phyloP scores from a whole-genome alignment of 2,888 invertebrate species.

The Halictus ligatus region DNA sequence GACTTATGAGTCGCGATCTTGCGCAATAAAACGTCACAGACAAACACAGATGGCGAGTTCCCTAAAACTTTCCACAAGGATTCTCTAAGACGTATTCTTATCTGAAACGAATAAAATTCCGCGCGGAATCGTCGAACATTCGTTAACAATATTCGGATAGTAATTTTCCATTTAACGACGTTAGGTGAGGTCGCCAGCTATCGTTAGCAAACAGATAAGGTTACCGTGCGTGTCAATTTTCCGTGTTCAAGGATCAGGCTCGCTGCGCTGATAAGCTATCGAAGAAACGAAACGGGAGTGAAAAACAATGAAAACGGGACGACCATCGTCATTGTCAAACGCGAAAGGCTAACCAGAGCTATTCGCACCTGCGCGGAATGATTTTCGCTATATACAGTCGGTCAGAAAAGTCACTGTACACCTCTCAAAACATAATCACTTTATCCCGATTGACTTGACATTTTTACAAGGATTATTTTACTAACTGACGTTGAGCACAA shows the following conservation, averaged over 20 bases:
- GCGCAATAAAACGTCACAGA: neutral
- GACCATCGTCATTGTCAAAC: neutral
- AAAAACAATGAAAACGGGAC: slow-evolving; percentile 9
- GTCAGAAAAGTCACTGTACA: too few species aligned
- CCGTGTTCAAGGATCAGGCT: slow-evolving; percentile 17
- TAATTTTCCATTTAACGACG: slow-evolving; percentile 3
- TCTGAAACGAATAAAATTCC: neutral
- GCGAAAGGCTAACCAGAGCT: slow-evolving; percentile 7
- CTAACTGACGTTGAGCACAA: neutral
- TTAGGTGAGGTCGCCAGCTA: neutral
- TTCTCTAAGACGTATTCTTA: neutral
- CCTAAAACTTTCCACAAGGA: neutral
- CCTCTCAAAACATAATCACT: neutral
- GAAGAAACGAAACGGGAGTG: slow-evolving; percentile 11
- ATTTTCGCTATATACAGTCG: neutral
- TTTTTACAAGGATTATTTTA: neutral
- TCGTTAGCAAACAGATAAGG: slow-evolving; percentile 25
- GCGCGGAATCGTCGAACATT: neutral
- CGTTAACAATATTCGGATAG: neutral
- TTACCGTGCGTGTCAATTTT: slow-evolving; percentile 6
- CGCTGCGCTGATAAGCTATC: slow-evolving; percentile 17
- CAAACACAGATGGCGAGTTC: neutral
- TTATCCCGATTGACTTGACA: neutral
- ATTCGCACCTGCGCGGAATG: neutral
- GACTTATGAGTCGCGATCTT: neutral